Evolutionary conservation across 2,113 vertebrate species (phyloP), one percentile per base, ranked within the genome.

Genomic region (Myiopsitta monachus): DNA sequence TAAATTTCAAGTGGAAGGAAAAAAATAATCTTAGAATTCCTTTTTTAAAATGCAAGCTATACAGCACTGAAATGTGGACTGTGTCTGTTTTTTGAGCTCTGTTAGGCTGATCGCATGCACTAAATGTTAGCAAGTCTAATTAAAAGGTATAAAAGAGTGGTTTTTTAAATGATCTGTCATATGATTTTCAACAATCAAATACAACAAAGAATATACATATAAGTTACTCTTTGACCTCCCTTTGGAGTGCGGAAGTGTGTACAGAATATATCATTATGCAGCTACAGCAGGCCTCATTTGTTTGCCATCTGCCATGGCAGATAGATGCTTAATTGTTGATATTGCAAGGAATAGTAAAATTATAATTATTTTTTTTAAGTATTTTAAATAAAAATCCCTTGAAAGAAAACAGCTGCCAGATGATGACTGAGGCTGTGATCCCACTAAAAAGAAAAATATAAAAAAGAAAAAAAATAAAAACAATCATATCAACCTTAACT

Each of bases 251-350:
- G 30, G 33, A 94, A 97, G 51, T 94, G 75, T 89, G 90, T 95
- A 95, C 83, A 90, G 95, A 97, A 97, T 94, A 96, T 97, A 98
- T 98, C 97, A 98, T 97, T 98, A 98, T 98, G 97, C 97, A 97
- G 94, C 95, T 95, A 95, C 87, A 97, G 88, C 96, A 98, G 96
- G 96, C 96, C 98, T 99, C 98, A 99, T 99, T 98, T 99, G 96
- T 97, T 98, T 97, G 94, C 98, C 98, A 99, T 99, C 98, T 99
- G 98, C 96, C 96, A 93, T 97, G 94, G 97, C 70, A 75, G 97
- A 97, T 98, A 98, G 98, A 98, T 98, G 97, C 97, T 98, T 97
- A 98, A 99, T 98, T 97, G 97, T 98, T 98, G 96, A 97, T 98
- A 97, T 98, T 98, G 96, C 91, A 98, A 98, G 97, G 97, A 98